Evolutionary conservation across 1,140 invertebrate genomes (phyloP), one percentile per base, ranked within the genome.

Genomic region (Pomacea maculata): DNA sequence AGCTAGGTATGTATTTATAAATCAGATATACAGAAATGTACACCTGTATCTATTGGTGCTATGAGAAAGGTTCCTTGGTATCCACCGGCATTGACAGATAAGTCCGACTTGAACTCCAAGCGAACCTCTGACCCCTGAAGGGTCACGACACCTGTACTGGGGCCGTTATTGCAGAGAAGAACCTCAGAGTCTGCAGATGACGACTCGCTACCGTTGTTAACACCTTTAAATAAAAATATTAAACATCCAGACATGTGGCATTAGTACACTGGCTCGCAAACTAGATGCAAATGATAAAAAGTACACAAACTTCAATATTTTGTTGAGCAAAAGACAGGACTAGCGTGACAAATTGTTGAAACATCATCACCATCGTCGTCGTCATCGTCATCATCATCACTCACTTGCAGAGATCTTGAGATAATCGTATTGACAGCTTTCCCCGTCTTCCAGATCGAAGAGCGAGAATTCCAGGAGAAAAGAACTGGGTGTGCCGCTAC

Each of bases 351-450:
- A 45, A 45, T 45, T 45, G 34, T 1, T 45, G 6, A 45, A 45
- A 4, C 34, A 45, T 1, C 25, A 0, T 25, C 25, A 0, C 0
- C 25, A 0, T 25, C 25, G 34, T 45, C 6, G 2, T 45, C 2
- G 34, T 45, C 34, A 45, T 45, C 34, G 34, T 45, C 34, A 45
- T 25, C 25, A 25, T 25, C 25, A 25, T 34, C 34, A 21, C 45
- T 67, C 54, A 82, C 83, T 55, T 72, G 78, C 61, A 63, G 68
- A 67, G 17, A 85, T 72, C 61, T 57, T 82, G 64, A 84, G 64
- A 63, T 63, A 78, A 72, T 88, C 87, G 81, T 86, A 88, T 19
- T 77, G 75, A 61, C 87, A 88, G 67, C 86, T 83, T 7, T 83
- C 75, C 12, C 77, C 82, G 0, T 82, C 82, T 79, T 88, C 87